These are phyloP conservation scores for Caenorhabditis macrosperma DNA, from an alignment of 2,888 invertebrate genomes.

Conservation along the genomic window DNA sequence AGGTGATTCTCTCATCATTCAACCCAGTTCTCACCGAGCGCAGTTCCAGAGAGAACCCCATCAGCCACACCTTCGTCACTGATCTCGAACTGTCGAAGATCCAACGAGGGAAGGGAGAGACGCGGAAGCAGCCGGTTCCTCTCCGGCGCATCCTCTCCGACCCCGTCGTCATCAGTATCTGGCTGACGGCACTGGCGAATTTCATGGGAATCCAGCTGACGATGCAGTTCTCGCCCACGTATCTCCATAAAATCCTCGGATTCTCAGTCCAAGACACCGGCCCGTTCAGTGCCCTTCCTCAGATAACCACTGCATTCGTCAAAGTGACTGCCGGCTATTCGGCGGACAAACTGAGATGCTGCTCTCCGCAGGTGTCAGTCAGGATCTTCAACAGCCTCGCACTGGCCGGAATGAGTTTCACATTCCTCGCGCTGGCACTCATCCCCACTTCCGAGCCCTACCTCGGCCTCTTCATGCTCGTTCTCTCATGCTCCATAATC, in stretches of 20 bases:
- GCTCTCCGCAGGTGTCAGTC: conserved; percentile 58
- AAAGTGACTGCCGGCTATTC: conserved; percentile 60
- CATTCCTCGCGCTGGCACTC: conserved; percentile 60
- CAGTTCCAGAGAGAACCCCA: conserved; percentile 61
- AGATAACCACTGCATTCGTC: conserved; percentile 60
- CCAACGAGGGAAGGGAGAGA: conserved; percentile 49
- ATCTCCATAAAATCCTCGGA: conserved; percentile 65
- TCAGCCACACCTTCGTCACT: conserved; percentile 58
- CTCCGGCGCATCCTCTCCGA: conserved; percentile 46
- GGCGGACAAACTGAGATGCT: conserved; percentile 61
- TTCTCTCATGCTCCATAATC: conserved; percentile 61
- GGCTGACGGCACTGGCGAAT: conserved; percentile 63
- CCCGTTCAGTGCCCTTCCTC: conserved; percentile 64
- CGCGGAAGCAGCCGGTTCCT: conserved; percentile 49
- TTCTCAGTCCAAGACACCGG: conserved; percentile 64
- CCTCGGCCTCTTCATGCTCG: conserved; percentile 60
- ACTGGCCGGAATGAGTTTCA: conserved; percentile 59
- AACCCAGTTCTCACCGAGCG: too few relatives aligned
- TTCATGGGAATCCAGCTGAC: conserved; percentile 67
- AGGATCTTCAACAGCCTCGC: conserved; percentile 64
- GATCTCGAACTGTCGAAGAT: conserved; percentile 60
- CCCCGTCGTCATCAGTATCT: conserved; percentile 50
- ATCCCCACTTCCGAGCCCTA: conserved; percentile 59
- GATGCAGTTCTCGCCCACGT: conserved; percentile 68
- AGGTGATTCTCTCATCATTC: conserved; percentile 40